phyloP scores from a whole-genome alignment of 2,113 vertebrate species.

The Macquaria ambigua region DNA sequence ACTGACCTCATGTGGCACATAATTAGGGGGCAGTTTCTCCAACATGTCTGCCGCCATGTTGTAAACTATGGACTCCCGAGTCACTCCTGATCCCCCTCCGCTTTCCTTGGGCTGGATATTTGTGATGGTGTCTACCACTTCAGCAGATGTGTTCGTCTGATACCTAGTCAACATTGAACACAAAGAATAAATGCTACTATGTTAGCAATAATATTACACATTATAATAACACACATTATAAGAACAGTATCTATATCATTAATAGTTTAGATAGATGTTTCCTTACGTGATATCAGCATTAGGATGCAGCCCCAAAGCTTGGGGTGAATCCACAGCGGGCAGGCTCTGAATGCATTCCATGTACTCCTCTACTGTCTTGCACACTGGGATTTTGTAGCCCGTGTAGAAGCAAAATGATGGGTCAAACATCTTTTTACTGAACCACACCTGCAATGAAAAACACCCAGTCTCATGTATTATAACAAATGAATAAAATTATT shows the following conservation, averaged over 20 bases:
- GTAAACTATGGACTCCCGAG: conserved; percentile 66
- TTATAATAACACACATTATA: neutral
- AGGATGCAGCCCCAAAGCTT: conserved; percentile 61
- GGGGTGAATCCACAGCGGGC: conserved; percentile 52
- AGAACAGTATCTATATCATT: neutral
- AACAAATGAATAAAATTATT: neutral
- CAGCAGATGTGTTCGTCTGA: conserved; percentile 65
- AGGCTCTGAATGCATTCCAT: conserved; percentile 57
- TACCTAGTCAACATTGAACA: conserved; percentile 48
- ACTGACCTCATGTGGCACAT: conserved; percentile 65
- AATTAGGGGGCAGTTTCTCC: conserved; percentile 58
- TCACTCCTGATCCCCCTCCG: conserved; percentile 52
- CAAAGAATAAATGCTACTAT: neutral
- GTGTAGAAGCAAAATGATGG: conserved; percentile 61
- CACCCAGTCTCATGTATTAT: neutral
- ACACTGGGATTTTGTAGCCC: conserved; percentile 60
- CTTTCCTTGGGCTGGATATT: conserved; percentile 73
- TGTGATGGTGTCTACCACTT: conserved; percentile 63
- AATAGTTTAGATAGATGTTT: neutral
- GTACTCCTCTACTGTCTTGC: conserved; percentile 62
- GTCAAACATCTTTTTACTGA: conserved; percentile 66
- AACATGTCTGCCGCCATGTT: conserved; percentile 63
- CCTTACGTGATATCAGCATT: conserved; percentile 70
- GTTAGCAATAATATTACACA: neutral
- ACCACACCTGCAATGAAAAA: conserved; percentile 63